These are phyloP conservation scores for Vulpes vulpes DNA, from an alignment of 2,113 vertebrate species.

Conservation along the genomic window DNA sequence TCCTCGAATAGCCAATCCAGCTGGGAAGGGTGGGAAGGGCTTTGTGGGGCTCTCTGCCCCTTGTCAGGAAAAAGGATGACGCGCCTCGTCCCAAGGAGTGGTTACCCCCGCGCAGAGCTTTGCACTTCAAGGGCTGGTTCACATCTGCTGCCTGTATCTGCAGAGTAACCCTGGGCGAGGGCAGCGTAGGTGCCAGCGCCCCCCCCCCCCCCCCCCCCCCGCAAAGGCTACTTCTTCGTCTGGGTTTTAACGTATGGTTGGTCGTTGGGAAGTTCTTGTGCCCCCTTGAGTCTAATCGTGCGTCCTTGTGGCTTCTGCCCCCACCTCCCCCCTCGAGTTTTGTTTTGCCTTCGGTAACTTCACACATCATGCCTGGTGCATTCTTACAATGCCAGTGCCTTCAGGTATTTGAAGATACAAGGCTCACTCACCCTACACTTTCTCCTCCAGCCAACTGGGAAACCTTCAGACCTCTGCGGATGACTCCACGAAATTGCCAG, in stretches of 20 bases:
- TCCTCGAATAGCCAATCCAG: background rate
- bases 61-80: background rate
- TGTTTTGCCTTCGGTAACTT: background rate
- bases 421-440: background rate
- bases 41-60: background rate
- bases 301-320: background rate
- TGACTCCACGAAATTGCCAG: background rate
- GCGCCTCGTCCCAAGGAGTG: constrained; percentile 27
- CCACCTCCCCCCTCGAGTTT: background rate
- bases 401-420: background rate
- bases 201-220: background rate
- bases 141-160: background rate
- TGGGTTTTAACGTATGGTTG: background rate
- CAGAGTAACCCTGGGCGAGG: background rate
- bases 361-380: background rate
- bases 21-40: background rate
- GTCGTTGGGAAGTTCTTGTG: background rate
- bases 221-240: background rate
- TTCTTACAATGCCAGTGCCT: background rate
- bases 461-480: background rate
- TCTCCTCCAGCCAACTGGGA: background rate
- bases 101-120: background rate
- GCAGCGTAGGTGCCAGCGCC: background rate
- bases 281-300: background rate
- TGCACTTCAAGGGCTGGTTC: background rate